Conservation (phyloP, 2,888 invertebrate genomes). For the Apodemia duryi region DNA sequence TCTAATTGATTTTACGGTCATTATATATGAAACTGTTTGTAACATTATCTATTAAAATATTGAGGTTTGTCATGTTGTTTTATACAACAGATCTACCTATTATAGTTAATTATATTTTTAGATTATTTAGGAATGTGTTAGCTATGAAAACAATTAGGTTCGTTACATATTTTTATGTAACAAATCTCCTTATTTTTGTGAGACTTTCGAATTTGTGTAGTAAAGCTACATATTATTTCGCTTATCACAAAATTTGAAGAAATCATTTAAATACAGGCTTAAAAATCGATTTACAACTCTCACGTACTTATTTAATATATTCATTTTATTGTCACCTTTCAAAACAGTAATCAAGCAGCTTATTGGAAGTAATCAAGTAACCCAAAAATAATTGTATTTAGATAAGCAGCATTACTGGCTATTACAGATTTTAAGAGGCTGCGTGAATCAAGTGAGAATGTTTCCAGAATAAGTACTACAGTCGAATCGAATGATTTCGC, state of each 20-base stretch:
- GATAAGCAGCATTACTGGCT: background rate
- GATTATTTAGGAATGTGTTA: too few species aligned
- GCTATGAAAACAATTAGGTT: too few species aligned
- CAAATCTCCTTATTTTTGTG: background rate
- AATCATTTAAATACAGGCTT: background rate
- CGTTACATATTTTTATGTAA: too few species aligned
- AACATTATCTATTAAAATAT: background rate
- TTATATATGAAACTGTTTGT: background rate
- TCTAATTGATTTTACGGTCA: background rate
- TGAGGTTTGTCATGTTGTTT: background rate
- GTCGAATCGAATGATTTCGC: background rate
- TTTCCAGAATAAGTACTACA: background rate
- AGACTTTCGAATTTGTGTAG: background rate
- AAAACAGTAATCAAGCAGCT: slow-evolving; percentile 3
- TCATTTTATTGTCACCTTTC: background rate
- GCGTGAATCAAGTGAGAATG: background rate
- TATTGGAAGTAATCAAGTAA: background rate
- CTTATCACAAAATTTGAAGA: background rate
- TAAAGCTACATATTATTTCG: background rate
- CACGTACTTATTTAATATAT: background rate
- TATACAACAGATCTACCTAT: background rate
- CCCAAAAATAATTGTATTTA: background rate
- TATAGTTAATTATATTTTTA: background rate
- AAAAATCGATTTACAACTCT: background rate
- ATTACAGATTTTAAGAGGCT: background rate